Percentiles rank a stretch among this genome's conserved stretches.
Conservation (phyloP, 2,888 invertebrate species). For the Meandrusa payeni region DNA sequence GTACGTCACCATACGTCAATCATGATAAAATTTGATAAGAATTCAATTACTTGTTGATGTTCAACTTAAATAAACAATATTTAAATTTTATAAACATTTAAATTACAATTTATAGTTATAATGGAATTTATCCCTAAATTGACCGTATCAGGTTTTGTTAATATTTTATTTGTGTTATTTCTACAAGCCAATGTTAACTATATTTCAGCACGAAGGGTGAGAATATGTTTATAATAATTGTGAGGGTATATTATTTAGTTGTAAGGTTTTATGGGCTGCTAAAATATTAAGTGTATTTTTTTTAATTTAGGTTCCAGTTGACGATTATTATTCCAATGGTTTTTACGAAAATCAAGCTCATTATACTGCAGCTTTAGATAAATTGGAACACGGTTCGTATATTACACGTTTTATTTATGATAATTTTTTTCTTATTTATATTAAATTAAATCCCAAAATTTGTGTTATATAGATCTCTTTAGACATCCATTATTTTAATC, state of each 20-base stretch:
- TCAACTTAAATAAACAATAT: slow-evolving; percentile 8
- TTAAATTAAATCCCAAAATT: slow-evolving; percentile 3
- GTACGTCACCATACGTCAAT: slow-evolving; percentile 20
- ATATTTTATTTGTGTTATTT: slow-evolving; percentile 31
- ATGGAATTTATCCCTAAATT: slow-evolving; percentile 38
- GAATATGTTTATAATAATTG: slow-evolving; percentile 28
- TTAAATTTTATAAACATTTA: slow-evolving; percentile 1
- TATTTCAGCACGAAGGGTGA: slow-evolving; percentile 46
- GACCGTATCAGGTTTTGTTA: slow-evolving; percentile 1
- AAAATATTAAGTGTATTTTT: slow-evolving; percentile 5
- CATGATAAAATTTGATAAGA: slow-evolving; percentile 23
- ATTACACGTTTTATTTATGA: too few relatives aligned
- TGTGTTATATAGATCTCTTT: too few relatives aligned
- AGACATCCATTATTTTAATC: too few relatives aligned
- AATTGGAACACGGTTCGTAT: slow-evolving; percentile 54
- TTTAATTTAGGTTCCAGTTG: slow-evolving; percentile 47
- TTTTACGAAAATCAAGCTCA: slow-evolving; percentile 41
- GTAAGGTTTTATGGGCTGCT: neutral
- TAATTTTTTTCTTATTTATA: too few relatives aligned
- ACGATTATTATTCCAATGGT: slow-evolving; percentile 47
- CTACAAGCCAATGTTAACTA: slow-evolving; percentile 31
- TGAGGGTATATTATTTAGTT: too few relatives aligned
- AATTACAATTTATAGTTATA: slow-evolving; percentile 1
- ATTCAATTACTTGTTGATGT: slow-evolving; percentile 20
- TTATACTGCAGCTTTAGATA: slow-evolving; percentile 45